These are phyloP conservation scores for Crocodylus rhombifer DNA, from an alignment of 2,797 vertebrate genomes.

Conservation along the genomic window DNA sequence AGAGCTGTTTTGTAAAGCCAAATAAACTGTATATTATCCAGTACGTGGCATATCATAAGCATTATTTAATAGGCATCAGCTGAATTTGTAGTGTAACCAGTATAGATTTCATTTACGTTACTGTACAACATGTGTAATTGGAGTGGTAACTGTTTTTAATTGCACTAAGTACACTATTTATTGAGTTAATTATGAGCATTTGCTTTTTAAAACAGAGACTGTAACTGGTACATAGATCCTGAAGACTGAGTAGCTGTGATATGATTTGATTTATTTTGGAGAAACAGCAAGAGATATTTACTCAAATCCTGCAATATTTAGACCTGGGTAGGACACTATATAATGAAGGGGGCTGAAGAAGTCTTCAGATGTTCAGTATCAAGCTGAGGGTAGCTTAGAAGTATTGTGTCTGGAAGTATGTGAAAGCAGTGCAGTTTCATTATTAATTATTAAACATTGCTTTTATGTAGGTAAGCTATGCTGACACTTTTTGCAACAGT, in stretches of 20 bases:
- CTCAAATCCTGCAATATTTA: constrained; percentile 29
- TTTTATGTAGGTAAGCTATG: too few relatives aligned
- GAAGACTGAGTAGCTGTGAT: background rate
- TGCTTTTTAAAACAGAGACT: constrained; percentile 25
- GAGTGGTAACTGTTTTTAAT: constrained; percentile 22
- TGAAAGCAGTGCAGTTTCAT: background rate
- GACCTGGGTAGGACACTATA: background rate
- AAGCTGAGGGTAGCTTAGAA: background rate
- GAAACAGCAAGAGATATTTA: background rate
- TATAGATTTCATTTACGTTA: constrained; percentile 12
- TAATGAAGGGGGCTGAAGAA: background rate
- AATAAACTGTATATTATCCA: background rate
- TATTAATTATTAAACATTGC: background rate
- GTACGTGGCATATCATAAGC: background rate
- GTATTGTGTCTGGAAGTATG: background rate
- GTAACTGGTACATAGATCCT: background rate
- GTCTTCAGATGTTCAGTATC: background rate
- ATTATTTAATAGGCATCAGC: background rate
- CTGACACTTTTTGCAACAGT: background rate
- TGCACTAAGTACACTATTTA: background rate
- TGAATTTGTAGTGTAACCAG: background rate
- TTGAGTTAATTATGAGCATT: background rate
- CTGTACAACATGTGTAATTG: background rate
- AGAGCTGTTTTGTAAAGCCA: background rate
- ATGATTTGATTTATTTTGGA: background rate